Evolutionary conservation across 2,113 vertebrate genomes (phyloP).

Genomic region (Entomyzon cyanotis): DNA sequence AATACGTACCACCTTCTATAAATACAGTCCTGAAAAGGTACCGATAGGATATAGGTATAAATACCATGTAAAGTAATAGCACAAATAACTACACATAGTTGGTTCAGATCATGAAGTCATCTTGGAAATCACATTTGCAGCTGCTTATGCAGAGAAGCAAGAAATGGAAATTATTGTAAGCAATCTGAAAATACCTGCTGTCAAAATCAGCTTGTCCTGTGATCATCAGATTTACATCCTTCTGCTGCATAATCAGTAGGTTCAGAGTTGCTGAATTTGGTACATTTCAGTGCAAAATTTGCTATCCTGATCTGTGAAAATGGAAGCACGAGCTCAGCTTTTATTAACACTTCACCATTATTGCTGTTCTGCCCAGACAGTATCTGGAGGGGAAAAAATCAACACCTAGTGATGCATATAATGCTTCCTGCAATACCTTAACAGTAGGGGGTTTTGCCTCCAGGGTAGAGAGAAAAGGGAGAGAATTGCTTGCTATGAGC

Average conservation of each 20-base stretch:
- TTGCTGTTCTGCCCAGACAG: slow-evolving; percentile 25
- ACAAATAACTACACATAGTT: neutral
- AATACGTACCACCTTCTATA: neutral
- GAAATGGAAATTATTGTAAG: slow-evolving; percentile 25
- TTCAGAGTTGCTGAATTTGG: slow-evolving; percentile 12
- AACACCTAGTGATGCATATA: slow-evolving; percentile 21
- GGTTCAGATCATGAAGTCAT: slow-evolving; percentile 1
- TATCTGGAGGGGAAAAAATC: neutral
- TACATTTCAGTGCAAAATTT: neutral
- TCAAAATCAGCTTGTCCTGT: slow-evolving; percentile 31
- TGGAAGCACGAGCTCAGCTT: slow-evolving; percentile 32
- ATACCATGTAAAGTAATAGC: neutral
- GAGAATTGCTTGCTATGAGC: slow-evolving; percentile 41
- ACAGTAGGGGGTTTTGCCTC: neutral
- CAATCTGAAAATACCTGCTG: slow-evolving; percentile 51
- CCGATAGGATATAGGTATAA: neutral
- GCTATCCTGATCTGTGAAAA: slow-evolving; percentile 34
- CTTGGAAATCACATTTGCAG: slow-evolving; percentile 35
- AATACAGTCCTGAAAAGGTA: neutral
- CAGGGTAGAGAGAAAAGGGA: slow-evolving; percentile 12
- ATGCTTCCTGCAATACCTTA: slow-evolving; percentile 39
- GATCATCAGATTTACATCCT: slow-evolving; percentile 6
- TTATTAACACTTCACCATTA: slow-evolving; percentile 44
- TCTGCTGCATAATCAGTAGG: slow-evolving; percentile 1
- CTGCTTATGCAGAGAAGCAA: slow-evolving; percentile 37